phyloP scores from a whole-genome alignment of 2,797 vertebrate genomes.

The Coccyzus lansbergi region DNA sequence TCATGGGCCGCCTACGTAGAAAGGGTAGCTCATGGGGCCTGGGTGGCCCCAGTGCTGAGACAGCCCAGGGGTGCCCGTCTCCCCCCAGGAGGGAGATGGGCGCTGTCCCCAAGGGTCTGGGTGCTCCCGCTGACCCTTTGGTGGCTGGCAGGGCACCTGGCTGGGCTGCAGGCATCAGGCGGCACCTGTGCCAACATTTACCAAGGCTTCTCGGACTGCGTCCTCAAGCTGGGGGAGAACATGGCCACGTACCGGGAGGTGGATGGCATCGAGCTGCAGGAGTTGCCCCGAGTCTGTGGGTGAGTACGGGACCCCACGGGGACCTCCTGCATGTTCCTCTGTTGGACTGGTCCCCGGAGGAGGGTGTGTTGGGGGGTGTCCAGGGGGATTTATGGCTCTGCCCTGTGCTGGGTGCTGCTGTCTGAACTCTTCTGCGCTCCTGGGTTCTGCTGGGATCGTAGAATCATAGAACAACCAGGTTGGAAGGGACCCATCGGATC shows the following conservation, averaged over 20 bases:
- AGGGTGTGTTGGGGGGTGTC: not conserved
- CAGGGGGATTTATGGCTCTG: not conserved
- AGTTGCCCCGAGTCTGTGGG: conserved; percentile 77
- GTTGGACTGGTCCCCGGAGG: too few species aligned
- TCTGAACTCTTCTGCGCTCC: not conserved
- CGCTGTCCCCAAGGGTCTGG: not conserved
- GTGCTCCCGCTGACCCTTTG: not conserved
- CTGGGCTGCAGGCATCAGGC: conserved; percentile 65
- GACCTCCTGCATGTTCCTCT: not conserved
- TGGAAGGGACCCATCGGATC: too few species aligned
- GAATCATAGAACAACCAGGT: too few species aligned
- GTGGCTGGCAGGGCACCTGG: conserved; percentile 69
- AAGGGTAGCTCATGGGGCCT: not conserved
- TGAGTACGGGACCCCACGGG: not conserved
- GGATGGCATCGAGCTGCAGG: conserved; percentile 57
- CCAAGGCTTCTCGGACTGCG: conserved; percentile 80
- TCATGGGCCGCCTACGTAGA: fast-evolving
- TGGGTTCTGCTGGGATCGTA: fast-evolving
- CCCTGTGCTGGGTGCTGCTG: not conserved
- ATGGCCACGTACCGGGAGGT: conserved; percentile 78
- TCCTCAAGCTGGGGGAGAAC: conserved; percentile 80
- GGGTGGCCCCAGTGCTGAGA: not conserved
- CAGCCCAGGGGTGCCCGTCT: too few species aligned
- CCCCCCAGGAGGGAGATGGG: not conserved
- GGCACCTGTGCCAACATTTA: conserved; percentile 79